phyloP scores from a whole-genome alignment of 2,888 invertebrate species.

The Athalia circularis region DNA sequence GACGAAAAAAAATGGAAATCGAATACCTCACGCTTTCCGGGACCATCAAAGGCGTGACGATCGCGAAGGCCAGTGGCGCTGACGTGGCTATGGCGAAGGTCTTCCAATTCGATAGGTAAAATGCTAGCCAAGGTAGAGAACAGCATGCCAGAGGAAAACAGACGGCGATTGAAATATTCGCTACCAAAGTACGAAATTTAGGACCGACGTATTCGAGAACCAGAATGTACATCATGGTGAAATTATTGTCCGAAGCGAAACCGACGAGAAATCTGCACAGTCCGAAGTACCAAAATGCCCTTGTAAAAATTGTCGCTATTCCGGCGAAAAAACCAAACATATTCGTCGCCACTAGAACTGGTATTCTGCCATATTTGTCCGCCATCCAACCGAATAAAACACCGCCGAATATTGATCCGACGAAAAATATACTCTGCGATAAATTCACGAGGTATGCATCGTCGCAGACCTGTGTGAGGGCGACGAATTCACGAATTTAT shows the following conservation, averaged over 20 bases:
- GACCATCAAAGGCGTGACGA: conserved; percentile 72
- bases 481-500: too few relatives aligned
- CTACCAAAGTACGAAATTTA: conserved; percentile 75
- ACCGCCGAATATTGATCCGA: conserved; percentile 61
- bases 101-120: conserved; percentile 74
- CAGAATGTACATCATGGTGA: conserved; percentile 62
- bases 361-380: conserved; percentile 58
- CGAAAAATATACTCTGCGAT: conserved; percentile 61
- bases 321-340: conserved; percentile 59
- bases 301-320: conserved; percentile 51
- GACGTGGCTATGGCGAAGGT: conserved; percentile 74
- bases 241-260: conserved; percentile 58
- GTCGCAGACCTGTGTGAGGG: conserved; percentile 58
- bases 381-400: conserved; percentile 60
- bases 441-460: conserved; percentile 56
- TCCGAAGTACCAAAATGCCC: conserved; percentile 57
- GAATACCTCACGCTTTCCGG: conserved; percentile 75
- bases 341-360: conserved; percentile 61
- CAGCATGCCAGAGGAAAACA: conserved; percentile 75
- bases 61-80: conserved; percentile 71
- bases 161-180: conserved; percentile 76
- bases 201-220: conserved; percentile 76
- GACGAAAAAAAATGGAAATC: too few relatives aligned
- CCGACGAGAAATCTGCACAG: conserved; percentile 59
- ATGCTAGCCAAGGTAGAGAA: conserved; percentile 75